phyloP scores from a whole-genome alignment of 2,888 invertebrate genomes.

The Ernsta delagoae region DNA sequence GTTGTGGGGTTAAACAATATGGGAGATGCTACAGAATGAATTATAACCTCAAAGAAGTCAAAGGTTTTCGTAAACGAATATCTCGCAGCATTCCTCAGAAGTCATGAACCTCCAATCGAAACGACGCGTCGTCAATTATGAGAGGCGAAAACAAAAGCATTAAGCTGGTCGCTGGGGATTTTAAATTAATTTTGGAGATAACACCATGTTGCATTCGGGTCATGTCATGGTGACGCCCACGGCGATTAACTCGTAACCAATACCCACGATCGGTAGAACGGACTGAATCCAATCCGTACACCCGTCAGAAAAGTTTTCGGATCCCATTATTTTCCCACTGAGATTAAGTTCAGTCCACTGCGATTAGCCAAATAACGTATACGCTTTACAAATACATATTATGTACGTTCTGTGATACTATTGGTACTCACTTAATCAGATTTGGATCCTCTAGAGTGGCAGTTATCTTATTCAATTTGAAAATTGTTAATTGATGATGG shows the following conservation, averaged over 20 bases:
- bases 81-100: conserved; percentile 28
- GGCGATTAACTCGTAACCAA: conserved; percentile 25
- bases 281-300: background rate
- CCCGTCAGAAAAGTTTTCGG: background rate
- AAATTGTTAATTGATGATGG: too few species aligned
- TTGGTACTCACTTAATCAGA: background rate
- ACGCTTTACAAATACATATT: too few species aligned
- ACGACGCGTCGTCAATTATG: conserved; percentile 32
- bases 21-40: background rate
- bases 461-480: too few species aligned
- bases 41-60: conserved; percentile 7
- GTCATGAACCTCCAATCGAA: conserved; percentile 27
- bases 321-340: conserved; percentile 1
- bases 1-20: conserved; percentile 2
- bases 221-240: conserved; percentile 50
- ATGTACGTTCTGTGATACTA: background rate
- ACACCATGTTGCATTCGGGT: conserved; percentile 39
- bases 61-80: conserved; percentile 26
- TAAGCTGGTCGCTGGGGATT: conserved; percentile 28
- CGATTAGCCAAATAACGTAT: background rate
- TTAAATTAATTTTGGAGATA: conserved; percentile 45
- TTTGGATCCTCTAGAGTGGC: background rate
- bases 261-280: background rate
- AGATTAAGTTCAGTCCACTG: conserved; percentile 3
- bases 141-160: conserved; percentile 33